Evolutionary conservation across 2,888 invertebrate genomes (phyloP), one percentile per base, ranked within the genome.

Genomic region (Fissipunctia ypsillon): DNA sequence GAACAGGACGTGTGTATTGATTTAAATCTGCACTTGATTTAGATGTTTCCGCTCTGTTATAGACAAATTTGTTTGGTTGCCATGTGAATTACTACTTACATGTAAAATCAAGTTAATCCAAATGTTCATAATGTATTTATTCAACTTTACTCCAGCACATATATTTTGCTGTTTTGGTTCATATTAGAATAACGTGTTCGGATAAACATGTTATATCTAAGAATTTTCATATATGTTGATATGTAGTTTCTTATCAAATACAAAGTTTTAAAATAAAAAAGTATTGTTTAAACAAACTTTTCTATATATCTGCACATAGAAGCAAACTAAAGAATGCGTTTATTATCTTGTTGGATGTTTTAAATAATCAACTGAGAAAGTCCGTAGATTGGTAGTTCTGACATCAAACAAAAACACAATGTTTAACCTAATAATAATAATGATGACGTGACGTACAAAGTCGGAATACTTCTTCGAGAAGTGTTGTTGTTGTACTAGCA

Each of bases 1-100:
- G 38, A 57, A 57, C 60, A 45, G 78, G 83, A 78, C 31, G 59
- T 79, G 52, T 60, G 43, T 73, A 68, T 61, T 45, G 56, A 83
- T 80, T 79, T 22, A 54, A 79, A 83, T 80, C 60, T 69, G 74
- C 64, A 79, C 60, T 68, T 73, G 56, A 71, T 84, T 81, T 67
- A 50, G 35, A 56, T 57, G 28, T 73, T 78, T 69, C 74, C 50
- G 64, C 43, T 61, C 19, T 59, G 22, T 52, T 69, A 66, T 41
- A 60, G 7, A 43, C 22, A 31, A 56, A 67, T 67, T 38, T 54
- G 31, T 41, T 80, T 65, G 35, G 80, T 79, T 79, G 54, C 65
- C 50, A 66, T 70, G 48, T 78, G 54, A 48, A 78, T 38, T 50
- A 64, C 43, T 66, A 66, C n/a, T 28, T 54, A 59, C 16, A 43